These are phyloP conservation scores for Stegana nigrithorax DNA, from an alignment of 2,888 invertebrate genomes.

Conservation along the genomic window DNA sequence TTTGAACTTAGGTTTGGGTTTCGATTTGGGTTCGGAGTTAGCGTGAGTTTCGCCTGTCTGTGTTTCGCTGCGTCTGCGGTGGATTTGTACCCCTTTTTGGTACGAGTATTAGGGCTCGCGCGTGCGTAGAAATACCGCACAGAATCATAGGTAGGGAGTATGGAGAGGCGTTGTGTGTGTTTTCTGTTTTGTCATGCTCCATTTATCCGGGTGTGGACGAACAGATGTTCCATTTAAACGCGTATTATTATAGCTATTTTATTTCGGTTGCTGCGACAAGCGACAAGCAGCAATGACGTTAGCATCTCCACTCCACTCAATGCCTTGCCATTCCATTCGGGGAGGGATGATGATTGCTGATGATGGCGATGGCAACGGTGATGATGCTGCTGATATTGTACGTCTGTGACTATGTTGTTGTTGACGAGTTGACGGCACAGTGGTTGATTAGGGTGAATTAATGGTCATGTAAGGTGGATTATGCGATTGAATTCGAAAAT, in stretches of 20 bases:
- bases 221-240: constrained; percentile 69
- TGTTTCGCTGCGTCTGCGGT: constrained; percentile 12
- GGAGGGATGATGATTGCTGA: no score
- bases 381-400: constrained; percentile 25
- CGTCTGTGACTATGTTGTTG: constrained; percentile 33
- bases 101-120: constrained; percentile 33
- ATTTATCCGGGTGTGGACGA: constrained; percentile 68
- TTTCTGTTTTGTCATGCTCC: constrained; percentile 68
- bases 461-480: constrained; percentile 68
- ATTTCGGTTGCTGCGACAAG: constrained; percentile 44
- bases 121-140: constrained; percentile 41
- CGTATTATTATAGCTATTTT: constrained; percentile 65
- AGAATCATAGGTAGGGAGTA: constrained; percentile 1
- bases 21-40: no score
- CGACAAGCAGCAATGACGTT: neutral
- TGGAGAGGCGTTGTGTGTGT: constrained; percentile 42
- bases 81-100: constrained; percentile 44
- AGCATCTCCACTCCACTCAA: neutral
- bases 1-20: no score
- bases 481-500: constrained; percentile 65
- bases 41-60: no score
- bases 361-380: neutral
- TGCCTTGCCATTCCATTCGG: no score
- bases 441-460: constrained; percentile 67
- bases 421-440: constrained; percentile 49